Evolutionary conservation across 2,888 invertebrate genomes (phyloP).

Genomic region (Thereva nobilitata): DNA sequence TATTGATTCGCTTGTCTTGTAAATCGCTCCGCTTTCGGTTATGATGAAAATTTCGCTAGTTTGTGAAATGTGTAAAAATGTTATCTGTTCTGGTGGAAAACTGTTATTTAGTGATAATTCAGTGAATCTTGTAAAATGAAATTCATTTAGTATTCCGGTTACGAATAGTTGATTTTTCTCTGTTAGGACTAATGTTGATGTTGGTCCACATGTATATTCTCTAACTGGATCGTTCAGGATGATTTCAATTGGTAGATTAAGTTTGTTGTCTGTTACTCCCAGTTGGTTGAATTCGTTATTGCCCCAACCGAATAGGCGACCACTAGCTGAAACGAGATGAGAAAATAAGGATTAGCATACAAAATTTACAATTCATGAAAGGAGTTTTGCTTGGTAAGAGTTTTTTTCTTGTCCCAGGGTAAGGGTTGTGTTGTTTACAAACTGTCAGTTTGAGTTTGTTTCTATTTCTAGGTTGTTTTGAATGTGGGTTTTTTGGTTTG

Average conservation of each 20-base stretch:
- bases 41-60: constrained; percentile 56
- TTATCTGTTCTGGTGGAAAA: constrained; percentile 49
- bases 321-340: constrained; percentile 47
- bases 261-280: constrained; percentile 43
- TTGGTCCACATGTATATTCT: constrained; percentile 54
- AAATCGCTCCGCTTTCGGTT: constrained; percentile 54
- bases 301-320: constrained; percentile 56
- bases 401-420: too few species aligned
- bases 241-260: constrained; percentile 52
- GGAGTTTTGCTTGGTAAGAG: background rate
- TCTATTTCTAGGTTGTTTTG: too few species aligned
- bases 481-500: too few species aligned
- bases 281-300: constrained; percentile 52
- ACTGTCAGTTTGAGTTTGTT: too few species aligned
- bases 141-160: constrained; percentile 54
- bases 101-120: constrained; percentile 54
- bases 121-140: constrained; percentile 53
- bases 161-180: constrained; percentile 52
- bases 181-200: constrained; percentile 55
- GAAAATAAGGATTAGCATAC: background rate
- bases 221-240: constrained; percentile 50
- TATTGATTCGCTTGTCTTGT: constrained; percentile 53
- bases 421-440: too few species aligned
- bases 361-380: background rate
- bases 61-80: constrained; percentile 55